Evolutionary conservation across 2,888 invertebrate genomes (phyloP).

Genomic region (Drosophila ezoana): DNA sequence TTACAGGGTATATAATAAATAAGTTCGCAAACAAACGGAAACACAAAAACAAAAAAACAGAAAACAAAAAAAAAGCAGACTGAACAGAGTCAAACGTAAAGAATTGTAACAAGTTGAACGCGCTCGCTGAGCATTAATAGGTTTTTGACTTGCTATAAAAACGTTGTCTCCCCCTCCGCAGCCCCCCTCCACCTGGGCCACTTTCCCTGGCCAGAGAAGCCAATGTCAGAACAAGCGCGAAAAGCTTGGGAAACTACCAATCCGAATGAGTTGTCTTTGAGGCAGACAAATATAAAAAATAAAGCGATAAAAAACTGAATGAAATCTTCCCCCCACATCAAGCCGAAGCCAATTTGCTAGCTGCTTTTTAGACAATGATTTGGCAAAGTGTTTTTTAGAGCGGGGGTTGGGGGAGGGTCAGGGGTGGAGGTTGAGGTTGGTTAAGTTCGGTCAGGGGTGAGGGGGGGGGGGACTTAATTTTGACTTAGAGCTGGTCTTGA

Average conservation of each 20-base stretch:
- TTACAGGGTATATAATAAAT: conserved; percentile 42
- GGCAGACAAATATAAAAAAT: conserved; percentile 22
- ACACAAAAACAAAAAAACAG: conserved; percentile 30
- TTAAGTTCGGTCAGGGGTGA: too few species aligned
- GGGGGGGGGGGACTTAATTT: conserved; percentile 33
- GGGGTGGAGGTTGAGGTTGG: background rate
- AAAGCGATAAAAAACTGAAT: conserved; percentile 24
- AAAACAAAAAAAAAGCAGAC: conserved; percentile 11
- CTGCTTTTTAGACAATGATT: conserved; percentile 70
- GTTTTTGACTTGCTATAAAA: conserved; percentile 79
- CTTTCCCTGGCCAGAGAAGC: background rate
- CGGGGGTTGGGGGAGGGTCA: too few species aligned
- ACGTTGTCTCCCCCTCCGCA: conserved; percentile 5
- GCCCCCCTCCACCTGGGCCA: background rate
- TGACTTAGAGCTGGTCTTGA: conserved; percentile 34
- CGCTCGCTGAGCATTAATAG: conserved; percentile 76
- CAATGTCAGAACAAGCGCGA: conserved; percentile 15
- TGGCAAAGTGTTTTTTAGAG: conserved; percentile 50
- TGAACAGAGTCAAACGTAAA: conserved; percentile 54
- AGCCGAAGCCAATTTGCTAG: conserved; percentile 58
- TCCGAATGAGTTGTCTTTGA: conserved; percentile 52
- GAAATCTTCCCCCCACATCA: conserved; percentile 47
- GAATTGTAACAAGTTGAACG: conserved; percentile 80
- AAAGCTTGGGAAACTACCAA: conserved; percentile 58
- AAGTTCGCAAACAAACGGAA: conserved; percentile 63